Conservation (phyloP, 2,113 vertebrate species). For the Myrmecophaga tridactyla region DNA sequence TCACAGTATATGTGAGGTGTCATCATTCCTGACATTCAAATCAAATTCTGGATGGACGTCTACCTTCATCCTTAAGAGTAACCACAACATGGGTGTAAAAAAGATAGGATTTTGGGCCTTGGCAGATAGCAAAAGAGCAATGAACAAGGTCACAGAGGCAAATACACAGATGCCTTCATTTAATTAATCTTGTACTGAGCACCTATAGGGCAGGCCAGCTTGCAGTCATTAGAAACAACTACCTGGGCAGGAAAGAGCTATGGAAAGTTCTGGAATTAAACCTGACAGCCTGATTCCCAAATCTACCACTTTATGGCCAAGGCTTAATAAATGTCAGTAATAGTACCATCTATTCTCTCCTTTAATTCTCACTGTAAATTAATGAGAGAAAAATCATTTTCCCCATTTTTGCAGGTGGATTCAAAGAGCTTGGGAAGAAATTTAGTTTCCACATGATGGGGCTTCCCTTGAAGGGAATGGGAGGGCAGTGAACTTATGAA, state of each 20-base stretch:
- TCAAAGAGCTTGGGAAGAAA: background rate
- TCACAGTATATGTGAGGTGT: background rate
- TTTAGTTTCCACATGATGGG: background rate
- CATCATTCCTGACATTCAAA: background rate
- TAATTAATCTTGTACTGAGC: background rate
- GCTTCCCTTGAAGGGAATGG: background rate
- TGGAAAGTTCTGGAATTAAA: background rate
- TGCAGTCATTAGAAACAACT: background rate
- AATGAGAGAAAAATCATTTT: background rate
- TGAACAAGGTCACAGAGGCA: background rate
- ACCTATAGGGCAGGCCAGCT: background rate
- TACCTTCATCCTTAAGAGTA: background rate
- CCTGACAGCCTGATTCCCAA: background rate
- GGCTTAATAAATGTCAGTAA: background rate
- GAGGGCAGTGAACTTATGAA: background rate
- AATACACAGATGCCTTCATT: background rate
- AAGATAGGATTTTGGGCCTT: background rate
- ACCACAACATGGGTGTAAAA: background rate
- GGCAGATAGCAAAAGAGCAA: background rate
- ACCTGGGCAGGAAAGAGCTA: background rate
- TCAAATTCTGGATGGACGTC: background rate
- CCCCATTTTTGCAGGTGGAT: too few relatives aligned
- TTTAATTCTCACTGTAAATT: background rate
- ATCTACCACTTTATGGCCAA: background rate
- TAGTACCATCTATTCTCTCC: background rate